These are phyloP conservation scores for Sardina pilchardus DNA, from an alignment of 2,113 vertebrate species.

Conservation along the genomic window DNA sequence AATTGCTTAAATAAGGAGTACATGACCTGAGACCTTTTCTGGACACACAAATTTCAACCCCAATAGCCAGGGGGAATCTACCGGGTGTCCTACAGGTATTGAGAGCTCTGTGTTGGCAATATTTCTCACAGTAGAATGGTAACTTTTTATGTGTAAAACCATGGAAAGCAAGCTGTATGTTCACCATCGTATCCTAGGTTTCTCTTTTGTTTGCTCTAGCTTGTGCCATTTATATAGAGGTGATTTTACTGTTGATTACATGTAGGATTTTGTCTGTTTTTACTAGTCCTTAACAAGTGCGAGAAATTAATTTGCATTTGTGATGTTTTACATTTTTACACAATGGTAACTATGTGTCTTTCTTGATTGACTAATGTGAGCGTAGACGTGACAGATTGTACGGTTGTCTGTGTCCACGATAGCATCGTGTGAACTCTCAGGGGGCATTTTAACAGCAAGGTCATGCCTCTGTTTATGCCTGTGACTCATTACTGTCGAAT, in stretches of 20 bases:
- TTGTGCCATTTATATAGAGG: constrained; percentile 68
- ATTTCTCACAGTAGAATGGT: background rate
- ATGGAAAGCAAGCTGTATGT: constrained; percentile 65
- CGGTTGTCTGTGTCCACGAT: background rate
- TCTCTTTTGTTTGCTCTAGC: constrained; percentile 44
- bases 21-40: background rate
- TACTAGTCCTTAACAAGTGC: constrained; percentile 52
- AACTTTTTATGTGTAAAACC: constrained; percentile 30
- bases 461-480: background rate
- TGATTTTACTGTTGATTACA: constrained; percentile 59
- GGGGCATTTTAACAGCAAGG: background rate
- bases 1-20: background rate
- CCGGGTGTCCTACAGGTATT: background rate
- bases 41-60: background rate
- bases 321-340: constrained; percentile 29
- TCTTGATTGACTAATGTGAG: background rate
- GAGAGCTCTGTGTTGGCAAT: background rate
- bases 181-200: constrained; percentile 59
- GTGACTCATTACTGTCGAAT: background rate
- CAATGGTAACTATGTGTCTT: background rate
- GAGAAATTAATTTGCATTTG: constrained; percentile 57
- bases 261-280: constrained; percentile 53
- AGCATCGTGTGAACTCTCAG: background rate
- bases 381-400: background rate
- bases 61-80: background rate